Evolutionary conservation across 2,888 invertebrate species (phyloP).

Genomic region (Flexamia atlantica): DNA sequence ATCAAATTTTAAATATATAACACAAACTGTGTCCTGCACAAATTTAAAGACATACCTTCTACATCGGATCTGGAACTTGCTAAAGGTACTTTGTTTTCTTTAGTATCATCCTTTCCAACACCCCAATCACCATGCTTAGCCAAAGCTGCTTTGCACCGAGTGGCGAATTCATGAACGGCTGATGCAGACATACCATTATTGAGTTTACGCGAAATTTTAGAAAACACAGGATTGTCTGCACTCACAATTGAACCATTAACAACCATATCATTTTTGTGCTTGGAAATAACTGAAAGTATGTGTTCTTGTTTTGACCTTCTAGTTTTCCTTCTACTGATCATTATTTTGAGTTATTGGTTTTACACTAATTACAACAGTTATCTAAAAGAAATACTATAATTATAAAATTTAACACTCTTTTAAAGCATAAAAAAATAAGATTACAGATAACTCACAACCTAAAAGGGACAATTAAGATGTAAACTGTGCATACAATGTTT

Average conservation of each 20-base stretch:
- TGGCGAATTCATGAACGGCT: neutral
- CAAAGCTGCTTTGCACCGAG: neutral
- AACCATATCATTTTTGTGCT: neutral
- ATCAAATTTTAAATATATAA: too few species aligned
- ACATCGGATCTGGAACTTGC: neutral
- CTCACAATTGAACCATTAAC: slow-evolving; percentile 16
- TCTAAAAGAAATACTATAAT: too few species aligned
- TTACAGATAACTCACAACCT: too few species aligned
- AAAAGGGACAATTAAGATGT: too few species aligned
- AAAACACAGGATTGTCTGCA: neutral
- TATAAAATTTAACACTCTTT: too few species aligned
- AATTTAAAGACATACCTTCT: neutral
- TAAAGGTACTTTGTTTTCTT: neutral
- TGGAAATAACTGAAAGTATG: neutral
- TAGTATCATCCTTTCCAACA: neutral
- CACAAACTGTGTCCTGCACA: too few species aligned
- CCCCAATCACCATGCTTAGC: neutral
- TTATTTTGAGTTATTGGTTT: too few species aligned
- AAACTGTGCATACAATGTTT: too few species aligned
- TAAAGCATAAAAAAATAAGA: too few species aligned
- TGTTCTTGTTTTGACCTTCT: neutral
- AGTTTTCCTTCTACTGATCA: neutral
- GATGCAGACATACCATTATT: slow-evolving; percentile 1
- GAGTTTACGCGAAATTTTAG: neutral
- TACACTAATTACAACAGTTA: too few species aligned